phyloP scores from a whole-genome alignment of 2,113 vertebrate species.

The Struthidea cinerea region DNA sequence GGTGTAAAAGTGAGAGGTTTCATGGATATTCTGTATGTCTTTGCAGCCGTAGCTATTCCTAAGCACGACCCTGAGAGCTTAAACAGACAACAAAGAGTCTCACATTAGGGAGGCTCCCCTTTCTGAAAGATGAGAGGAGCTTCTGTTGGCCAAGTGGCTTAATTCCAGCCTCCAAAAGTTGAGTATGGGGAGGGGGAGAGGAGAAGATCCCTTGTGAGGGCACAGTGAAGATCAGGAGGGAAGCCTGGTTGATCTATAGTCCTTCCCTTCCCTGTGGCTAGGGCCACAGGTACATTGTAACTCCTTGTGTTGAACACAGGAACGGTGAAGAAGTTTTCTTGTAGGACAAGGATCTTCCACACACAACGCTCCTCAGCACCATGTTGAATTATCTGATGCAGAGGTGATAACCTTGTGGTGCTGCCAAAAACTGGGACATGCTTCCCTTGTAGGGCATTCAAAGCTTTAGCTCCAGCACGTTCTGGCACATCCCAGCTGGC shows the following conservation, averaged over 20 bases:
- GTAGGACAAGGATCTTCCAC: background rate
- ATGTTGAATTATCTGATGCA: background rate
- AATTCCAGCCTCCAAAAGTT: background rate
- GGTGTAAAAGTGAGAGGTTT: background rate
- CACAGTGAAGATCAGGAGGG: background rate
- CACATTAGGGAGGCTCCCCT: background rate
- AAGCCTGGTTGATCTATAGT: background rate
- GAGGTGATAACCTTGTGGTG: background rate
- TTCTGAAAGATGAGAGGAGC: background rate
- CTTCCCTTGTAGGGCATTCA: background rate
- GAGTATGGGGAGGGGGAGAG: background rate
- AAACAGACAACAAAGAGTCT: background rate
- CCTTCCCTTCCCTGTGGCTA: background rate
- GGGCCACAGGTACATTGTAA: background rate
- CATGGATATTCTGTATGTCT: background rate
- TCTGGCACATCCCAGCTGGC: background rate
- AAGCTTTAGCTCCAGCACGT: background rate
- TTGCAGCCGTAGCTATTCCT: background rate
- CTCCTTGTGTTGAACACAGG: background rate
- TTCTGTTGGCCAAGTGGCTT: background rate
- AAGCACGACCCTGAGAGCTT: background rate
- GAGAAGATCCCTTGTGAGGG: background rate
- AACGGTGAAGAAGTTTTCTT: background rate
- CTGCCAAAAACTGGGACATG: background rate
- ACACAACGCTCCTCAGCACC: background rate